These are phyloP conservation scores for Cygnus buccinator DNA, from an alignment of 2,113 vertebrate genomes.

Conservation along the genomic window DNA sequence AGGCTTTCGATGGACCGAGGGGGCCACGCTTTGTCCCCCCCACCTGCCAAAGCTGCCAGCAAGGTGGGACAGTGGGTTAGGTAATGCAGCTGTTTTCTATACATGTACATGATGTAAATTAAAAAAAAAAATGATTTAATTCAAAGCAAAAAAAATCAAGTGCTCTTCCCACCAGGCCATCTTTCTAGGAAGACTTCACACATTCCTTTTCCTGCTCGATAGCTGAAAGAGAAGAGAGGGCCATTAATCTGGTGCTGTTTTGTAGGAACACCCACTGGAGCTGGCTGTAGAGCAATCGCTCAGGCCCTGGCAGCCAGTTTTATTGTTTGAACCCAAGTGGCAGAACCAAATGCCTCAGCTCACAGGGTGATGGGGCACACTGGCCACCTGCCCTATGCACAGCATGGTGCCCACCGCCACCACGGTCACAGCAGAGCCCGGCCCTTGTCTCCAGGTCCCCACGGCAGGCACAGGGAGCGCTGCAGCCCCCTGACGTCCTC, in stretches of 20 bases:
- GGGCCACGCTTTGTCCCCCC: not conserved
- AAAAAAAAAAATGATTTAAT: conserved; percentile 34
- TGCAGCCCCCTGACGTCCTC: accelerated
- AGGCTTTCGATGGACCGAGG: not conserved
- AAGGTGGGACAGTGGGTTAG: not conserved
- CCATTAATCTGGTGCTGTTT: not conserved
- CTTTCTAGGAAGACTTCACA: conserved; percentile 70
- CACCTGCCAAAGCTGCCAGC: not conserved
- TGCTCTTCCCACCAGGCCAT: conserved; percentile 20
- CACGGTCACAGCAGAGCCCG: no score
- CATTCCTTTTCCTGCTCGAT: conserved; percentile 85
- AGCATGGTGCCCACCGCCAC: accelerated
- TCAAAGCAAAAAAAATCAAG: conserved; percentile 28
- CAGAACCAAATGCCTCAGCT: not conserved
- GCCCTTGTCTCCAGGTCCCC: not conserved
- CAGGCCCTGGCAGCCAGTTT: not conserved
- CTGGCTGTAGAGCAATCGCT: not conserved
- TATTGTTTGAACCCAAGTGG: accelerated
- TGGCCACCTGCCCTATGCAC: not conserved
- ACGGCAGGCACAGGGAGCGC: not conserved
- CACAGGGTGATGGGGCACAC: not conserved
- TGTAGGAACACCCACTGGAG: not conserved
- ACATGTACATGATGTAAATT: conserved; percentile 14
- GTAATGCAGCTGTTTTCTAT: conserved; percentile 8
- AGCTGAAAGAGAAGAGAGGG: conserved; percentile 73